Evolutionary conservation across 2,113 vertebrate genomes (phyloP).

Genomic region (Tragulus kanchil): DNA sequence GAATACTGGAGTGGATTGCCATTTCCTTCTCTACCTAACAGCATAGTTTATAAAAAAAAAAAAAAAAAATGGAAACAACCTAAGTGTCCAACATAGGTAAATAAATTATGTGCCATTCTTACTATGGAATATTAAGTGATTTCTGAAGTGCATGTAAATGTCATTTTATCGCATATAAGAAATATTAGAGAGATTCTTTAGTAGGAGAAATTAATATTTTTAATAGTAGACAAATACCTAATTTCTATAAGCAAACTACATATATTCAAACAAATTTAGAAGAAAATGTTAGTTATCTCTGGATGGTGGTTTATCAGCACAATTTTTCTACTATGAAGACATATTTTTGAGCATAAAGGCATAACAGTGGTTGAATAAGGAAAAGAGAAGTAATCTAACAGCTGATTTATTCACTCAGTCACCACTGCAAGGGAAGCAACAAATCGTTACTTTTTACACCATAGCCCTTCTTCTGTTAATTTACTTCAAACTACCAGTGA

Average conservation of each 20-base stretch:
- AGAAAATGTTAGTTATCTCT: conserved; percentile 18
- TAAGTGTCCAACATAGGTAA: background rate
- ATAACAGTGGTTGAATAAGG: background rate
- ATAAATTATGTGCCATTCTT: background rate
- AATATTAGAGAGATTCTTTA: background rate
- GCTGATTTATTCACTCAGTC: background rate
- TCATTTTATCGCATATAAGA: background rate
- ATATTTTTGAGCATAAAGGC: background rate
- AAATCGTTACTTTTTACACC: conserved; percentile 43
- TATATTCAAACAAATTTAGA: background rate
- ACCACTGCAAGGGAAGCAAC: background rate
- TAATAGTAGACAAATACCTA: conserved; percentile 5
- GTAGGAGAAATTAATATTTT: background rate
- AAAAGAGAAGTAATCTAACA: conserved; percentile 12
- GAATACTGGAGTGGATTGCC: no score
- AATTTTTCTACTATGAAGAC: conserved; percentile 21
- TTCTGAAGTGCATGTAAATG: conserved; percentile 33
- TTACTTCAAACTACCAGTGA: conserved; percentile 33
- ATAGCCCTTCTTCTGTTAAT: conserved; percentile 24
- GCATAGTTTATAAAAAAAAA: conserved; percentile 23
- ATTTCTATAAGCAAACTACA: background rate
- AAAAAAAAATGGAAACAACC: background rate
- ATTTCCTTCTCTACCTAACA: background rate
- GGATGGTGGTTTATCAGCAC: background rate
- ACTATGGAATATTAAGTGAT: background rate